Percentiles rank a stretch among this genome's conserved stretches.
These are phyloP conservation scores for Steinernema scapterisci DNA, from an alignment of 2,888 invertebrate species.

Conservation along the genomic window DNA sequence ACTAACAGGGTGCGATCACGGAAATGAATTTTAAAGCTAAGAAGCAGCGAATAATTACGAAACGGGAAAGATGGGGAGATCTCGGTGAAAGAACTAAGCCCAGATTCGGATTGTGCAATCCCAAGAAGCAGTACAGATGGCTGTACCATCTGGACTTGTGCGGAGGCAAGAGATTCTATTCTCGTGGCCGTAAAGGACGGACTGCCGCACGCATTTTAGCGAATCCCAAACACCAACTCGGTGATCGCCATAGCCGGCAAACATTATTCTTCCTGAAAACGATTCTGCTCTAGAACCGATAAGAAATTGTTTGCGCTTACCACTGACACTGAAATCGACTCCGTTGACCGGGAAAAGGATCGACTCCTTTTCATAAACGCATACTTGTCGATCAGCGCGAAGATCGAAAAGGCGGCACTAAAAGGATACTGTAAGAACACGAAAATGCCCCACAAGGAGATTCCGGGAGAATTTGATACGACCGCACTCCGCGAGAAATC, in stretches of 20 bases:
- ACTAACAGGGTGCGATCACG: neutral
- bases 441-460: too few relatives aligned
- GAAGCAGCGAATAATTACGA: neutral
- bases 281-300: too few relatives aligned
- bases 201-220: conserved; percentile 77
- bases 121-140: conserved; percentile 96
- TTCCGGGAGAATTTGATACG: too few relatives aligned
- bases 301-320: conserved; percentile 69
- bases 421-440: conserved; percentile 62
- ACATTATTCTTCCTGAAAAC: conserved; percentile 84
- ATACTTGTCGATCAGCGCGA: conserved; percentile 94
- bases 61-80: conserved; percentile 26
- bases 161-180: conserved; percentile 68
- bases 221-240: conserved; percentile 99
- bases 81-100: conserved; percentile 32
- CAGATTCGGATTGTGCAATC: conserved; percentile 80
- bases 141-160: conserved; percentile 94
- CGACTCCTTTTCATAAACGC: conserved; percentile 91
- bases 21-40: conserved; percentile 6
- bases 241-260: conserved; percentile 98
- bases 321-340: conserved; percentile 94
- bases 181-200: conserved; percentile 66
- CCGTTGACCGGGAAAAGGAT: conserved; percentile 96
- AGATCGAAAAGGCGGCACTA: conserved; percentile 94
- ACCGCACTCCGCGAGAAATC: too few relatives aligned